Conservation (phyloP, 2,888 invertebrate genomes). For the Cecidostiba fungosa region DNA sequence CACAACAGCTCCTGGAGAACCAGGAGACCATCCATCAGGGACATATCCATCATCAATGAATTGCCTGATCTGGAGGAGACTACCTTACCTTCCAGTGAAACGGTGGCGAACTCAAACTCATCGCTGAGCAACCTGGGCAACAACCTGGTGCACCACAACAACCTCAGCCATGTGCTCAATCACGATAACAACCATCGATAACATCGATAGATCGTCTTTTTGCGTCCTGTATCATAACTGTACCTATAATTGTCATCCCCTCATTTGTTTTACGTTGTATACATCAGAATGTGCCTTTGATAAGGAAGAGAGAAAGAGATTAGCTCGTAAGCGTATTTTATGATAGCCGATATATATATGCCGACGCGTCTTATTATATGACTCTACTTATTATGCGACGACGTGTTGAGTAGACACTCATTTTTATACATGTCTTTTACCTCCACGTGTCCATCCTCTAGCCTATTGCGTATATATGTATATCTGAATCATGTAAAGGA, state of each 20-base stretch:
- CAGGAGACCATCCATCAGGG: constrained; percentile 91
- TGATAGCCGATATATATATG: background rate
- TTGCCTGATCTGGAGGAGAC: constrained; percentile 87
- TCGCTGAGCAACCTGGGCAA: constrained; percentile 41
- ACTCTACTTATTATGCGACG: constrained; percentile 4
- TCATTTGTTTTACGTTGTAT: no score
- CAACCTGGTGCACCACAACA: constrained; percentile 35
- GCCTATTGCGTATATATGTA: background rate
- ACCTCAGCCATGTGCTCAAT: constrained; percentile 18
- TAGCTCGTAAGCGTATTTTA: background rate
- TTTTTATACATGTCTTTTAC: background rate
- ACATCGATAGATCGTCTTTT: background rate
- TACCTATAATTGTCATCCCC: no score
- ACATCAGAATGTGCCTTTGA: background rate
- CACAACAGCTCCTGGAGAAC: constrained; percentile 84
- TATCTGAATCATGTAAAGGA: background rate
- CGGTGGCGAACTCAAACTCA: constrained; percentile 56
- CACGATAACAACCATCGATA: constrained; percentile 54
- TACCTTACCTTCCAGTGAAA: constrained; percentile 60
- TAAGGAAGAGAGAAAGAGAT: background rate
- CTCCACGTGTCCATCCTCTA: background rate
- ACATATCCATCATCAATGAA: constrained; percentile 93
- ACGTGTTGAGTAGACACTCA: constrained; percentile 1
- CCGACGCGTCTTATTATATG: background rate
- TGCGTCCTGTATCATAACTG: no score